These are phyloP conservation scores for Orius insidiosus DNA, from an alignment of 1,140 invertebrate genomes.

Conservation along the genomic window DNA sequence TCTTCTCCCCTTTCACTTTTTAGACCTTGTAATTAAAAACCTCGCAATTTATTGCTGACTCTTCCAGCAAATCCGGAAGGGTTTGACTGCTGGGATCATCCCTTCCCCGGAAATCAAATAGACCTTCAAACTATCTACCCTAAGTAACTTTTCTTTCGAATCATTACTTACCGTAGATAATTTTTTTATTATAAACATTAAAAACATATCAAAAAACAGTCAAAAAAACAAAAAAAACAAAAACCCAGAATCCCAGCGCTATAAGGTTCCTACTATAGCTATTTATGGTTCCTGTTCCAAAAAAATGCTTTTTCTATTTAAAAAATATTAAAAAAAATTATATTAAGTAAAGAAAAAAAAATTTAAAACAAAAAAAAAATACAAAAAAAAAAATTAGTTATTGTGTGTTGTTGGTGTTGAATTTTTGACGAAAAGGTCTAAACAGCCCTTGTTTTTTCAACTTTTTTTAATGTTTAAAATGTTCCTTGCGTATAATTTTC, in stretches of 20 bases:
- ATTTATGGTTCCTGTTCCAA: constrained; percentile 28
- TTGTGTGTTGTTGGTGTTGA: constrained; percentile 11
- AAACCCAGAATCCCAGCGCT: constrained; percentile 24
- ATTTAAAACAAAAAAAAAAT: too few relatives aligned
- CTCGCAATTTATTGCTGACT: constrained; percentile 6
- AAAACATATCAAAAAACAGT: constrained; percentile 6
- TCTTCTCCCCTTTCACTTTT: too few relatives aligned
- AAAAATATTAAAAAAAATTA: too few relatives aligned
- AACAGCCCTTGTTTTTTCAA: constrained; percentile 4
- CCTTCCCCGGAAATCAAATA: constrained; percentile 6
- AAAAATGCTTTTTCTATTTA: constrained; percentile 22
- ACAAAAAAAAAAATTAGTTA: constrained; percentile 14
- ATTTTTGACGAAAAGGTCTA: constrained; percentile 6
- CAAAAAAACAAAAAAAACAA: constrained; percentile 2
- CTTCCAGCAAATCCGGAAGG: constrained; percentile 10
- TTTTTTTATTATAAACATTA: too few relatives aligned
- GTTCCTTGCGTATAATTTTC: constrained; percentile 5
- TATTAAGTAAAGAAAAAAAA: constrained; percentile 4
- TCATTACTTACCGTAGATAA: too few relatives aligned
- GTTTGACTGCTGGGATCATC: constrained; percentile 8
- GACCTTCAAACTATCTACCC: not conserved
- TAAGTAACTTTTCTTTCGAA: too few relatives aligned
- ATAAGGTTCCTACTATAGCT: constrained; percentile 30
- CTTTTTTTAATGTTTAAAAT: not conserved
- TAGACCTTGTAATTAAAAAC: not conserved